A percentile compares a stretch with the other conserved stretches of the same genome.
Conservation (phyloP, 2,113 vertebrate genomes). For the Athene noctua region DNA sequence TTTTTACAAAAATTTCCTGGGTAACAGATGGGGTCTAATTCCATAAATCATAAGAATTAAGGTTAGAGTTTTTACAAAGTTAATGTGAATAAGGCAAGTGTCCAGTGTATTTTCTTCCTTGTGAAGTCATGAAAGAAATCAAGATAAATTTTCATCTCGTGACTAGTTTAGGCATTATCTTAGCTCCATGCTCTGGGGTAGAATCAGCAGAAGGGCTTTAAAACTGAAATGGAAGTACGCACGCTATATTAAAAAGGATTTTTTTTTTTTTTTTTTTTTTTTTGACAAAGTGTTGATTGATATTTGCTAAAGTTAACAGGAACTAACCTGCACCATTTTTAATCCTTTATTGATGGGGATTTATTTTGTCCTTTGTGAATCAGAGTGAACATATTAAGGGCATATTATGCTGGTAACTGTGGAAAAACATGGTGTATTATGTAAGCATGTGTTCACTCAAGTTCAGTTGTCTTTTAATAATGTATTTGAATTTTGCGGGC, state of each 20-base stretch:
- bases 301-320: conserved; percentile 44
- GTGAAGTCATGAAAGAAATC: not conserved
- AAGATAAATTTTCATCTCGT: not conserved
- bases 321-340: conserved; percentile 54
- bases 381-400: conserved; percentile 48
- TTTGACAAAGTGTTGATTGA: conserved; percentile 31
- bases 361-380: conserved; percentile 57
- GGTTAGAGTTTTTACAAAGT: not conserved
- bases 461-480: not conserved
- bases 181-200: not conserved
- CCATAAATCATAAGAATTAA: not conserved
- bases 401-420: conserved; percentile 56
- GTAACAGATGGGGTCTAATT: not conserved
- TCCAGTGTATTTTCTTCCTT: not conserved
- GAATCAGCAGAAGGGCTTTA: not conserved
- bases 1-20: not conserved
- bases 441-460: not conserved
- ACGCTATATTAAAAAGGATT: not conserved
- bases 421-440: conserved; percentile 34
- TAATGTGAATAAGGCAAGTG: not conserved
- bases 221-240: not conserved
- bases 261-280: conserved; percentile 3
- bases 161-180: not conserved
- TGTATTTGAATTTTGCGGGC: not conserved
- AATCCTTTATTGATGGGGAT: conserved; percentile 55